Evolutionary conservation across 2,113 vertebrate genomes (phyloP).

Genomic region (Pygoscelis antarcticus): DNA sequence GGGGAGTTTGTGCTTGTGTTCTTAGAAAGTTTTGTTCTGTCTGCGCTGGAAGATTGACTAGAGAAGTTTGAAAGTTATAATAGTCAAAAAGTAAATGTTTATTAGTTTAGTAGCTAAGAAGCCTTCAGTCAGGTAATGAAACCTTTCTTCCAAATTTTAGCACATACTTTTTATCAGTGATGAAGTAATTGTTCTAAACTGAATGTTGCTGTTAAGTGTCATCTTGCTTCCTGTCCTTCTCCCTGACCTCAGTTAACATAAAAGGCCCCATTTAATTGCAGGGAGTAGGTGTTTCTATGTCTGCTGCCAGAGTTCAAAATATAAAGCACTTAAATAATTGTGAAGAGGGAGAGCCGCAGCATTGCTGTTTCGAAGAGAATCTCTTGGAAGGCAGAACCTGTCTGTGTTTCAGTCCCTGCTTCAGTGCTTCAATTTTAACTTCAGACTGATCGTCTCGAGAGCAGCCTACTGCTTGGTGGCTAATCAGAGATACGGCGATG

Average conservation of each 20-base stretch:
- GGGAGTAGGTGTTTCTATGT: neutral
- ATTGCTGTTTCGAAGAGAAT: neutral
- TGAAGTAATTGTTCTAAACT: neutral
- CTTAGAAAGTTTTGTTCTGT: neutral
- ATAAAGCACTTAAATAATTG: neutral
- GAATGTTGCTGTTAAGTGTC: neutral
- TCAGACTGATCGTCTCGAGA: neutral
- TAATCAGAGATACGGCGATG: neutral
- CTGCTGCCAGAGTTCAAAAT: neutral
- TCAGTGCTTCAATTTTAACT: neutral
- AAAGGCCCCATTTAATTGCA: neutral
- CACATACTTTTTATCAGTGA: neutral
- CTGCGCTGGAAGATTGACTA: neutral
- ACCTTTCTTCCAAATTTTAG: neutral
- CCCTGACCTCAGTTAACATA: neutral
- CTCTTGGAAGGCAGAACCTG: neutral
- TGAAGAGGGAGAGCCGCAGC: neutral
- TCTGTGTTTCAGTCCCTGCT: neutral
- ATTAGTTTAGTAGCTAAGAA: neutral
- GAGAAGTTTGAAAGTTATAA: neutral
- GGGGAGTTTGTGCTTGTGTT: neutral
- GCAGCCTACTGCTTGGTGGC: neutral
- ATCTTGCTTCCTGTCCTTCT: neutral
- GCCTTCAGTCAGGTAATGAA: neutral
- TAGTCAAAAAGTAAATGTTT: neutral